Conservation (phyloP, 2,113 vertebrate species). For the Chamaea fasciata region DNA sequence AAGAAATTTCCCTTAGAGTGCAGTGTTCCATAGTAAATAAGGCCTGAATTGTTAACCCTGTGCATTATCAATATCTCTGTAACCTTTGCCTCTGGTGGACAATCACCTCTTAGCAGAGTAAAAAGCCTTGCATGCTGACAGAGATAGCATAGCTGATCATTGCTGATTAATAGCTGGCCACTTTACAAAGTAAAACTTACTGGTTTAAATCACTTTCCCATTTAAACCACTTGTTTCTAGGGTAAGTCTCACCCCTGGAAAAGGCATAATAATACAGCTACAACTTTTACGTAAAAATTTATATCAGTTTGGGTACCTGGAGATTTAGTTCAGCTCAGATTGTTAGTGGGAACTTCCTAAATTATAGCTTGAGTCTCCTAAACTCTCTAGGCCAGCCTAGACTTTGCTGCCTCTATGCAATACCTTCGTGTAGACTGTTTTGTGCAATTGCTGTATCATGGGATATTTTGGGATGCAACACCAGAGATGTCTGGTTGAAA, state of each 20-base stretch:
- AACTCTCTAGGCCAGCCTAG: not conserved
- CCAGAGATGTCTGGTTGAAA: not conserved
- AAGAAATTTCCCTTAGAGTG: not conserved
- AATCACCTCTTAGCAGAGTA: not conserved
- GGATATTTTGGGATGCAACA: not conserved
- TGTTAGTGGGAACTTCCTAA: not conserved
- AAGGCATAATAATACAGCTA: not conserved
- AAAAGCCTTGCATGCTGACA: not conserved
- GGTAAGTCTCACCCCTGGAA: not conserved
- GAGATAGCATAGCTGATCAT: not conserved
- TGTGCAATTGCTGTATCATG: not conserved
- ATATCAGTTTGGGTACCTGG: not conserved
- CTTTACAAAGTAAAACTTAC: not conserved
- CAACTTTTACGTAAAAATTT: not conserved
- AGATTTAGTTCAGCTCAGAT: not conserved
- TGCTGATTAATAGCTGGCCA: not conserved
- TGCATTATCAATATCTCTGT: not conserved
- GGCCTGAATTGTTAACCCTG: not conserved
- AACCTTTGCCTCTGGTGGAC: not conserved
- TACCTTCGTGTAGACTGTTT: not conserved
- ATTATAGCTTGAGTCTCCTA: not conserved
- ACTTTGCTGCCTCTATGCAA: not conserved
- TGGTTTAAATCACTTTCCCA: not conserved
- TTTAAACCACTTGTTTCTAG: not conserved
- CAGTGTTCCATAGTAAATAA: not conserved